A percentile compares a stretch with the other conserved stretches of the same genome.
Evolutionary conservation across 2,888 invertebrate species (phyloP).

Genomic region (Exephanes ischioxanthus): DNA sequence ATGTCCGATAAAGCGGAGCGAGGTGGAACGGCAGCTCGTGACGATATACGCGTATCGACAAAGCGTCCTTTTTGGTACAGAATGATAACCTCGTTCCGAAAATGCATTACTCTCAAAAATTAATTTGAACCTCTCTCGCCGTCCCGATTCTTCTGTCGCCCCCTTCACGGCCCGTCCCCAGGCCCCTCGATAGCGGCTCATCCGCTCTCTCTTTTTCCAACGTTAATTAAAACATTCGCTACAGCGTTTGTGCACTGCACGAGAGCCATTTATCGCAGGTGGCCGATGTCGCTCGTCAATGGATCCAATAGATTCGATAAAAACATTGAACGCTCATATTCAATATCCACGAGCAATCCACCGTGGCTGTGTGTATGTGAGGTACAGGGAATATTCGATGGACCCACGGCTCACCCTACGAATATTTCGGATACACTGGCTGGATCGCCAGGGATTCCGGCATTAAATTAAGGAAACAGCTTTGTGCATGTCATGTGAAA

Average conservation of each 20-base stretch:
- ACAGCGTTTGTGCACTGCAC: conserved; percentile 49
- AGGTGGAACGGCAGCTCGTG: conserved; percentile 6
- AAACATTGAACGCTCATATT: conserved; percentile 52
- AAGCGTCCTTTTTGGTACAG: conserved; percentile 48
- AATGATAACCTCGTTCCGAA: conserved; percentile 54
- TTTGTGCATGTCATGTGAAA: not conserved
- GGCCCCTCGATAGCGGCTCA: not conserved
- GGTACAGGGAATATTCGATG: conserved; percentile 26
- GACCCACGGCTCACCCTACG: conserved; percentile 8
- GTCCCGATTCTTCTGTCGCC: not conserved
- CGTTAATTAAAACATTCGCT: conserved; percentile 67
- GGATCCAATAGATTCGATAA: conserved; percentile 49
- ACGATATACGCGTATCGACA: conserved; percentile 44
- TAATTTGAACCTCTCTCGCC: conserved; percentile 48
- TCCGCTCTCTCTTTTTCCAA: conserved; percentile 49
- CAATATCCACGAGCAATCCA: conserved; percentile 15
- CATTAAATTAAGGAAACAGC: conserved; percentile 19
- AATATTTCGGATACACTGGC: conserved; percentile 14
- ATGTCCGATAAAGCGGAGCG: conserved; percentile 31
- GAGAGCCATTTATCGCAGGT: conserved; percentile 59
- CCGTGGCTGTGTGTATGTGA: conserved; percentile 2
- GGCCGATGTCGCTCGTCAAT: conserved; percentile 50
- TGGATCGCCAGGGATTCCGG: conserved; percentile 32
- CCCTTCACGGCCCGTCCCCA: not conserved
- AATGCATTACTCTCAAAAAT: conserved; percentile 63